Conservation (phyloP, 2,888 invertebrate genomes). For the Platycheirus albimanus region DNA sequence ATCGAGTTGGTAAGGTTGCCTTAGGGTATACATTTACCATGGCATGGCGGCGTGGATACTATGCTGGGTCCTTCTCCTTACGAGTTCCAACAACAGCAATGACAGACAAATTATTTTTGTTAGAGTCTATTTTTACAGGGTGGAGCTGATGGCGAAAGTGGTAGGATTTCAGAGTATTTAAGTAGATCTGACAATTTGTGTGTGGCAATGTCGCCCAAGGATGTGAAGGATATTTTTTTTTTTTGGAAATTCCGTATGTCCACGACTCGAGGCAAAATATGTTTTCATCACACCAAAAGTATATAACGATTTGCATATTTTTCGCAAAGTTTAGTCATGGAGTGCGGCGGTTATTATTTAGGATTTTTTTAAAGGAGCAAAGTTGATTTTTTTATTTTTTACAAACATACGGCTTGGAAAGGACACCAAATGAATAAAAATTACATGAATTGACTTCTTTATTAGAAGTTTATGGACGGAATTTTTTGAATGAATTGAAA, state of each 20-base stretch:
- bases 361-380: not conserved
- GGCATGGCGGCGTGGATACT: too few relatives aligned
- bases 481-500: too few relatives aligned
- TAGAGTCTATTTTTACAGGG: not conserved
- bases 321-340: not conserved
- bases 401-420: too few relatives aligned
- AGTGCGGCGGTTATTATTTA: not conserved
- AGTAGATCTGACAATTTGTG: constrained; percentile 1
- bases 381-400: not conserved
- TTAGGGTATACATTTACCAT: not conserved
- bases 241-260: not conserved
- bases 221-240: constrained; percentile 1
- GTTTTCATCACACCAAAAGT: constrained; percentile 14
- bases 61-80: too few relatives aligned
- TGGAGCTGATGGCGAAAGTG: not conserved
- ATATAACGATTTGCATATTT: constrained; percentile 14
- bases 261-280: constrained; percentile 14
- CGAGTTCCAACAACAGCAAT: not conserved
- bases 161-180: not conserved
- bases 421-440: too few relatives aligned
- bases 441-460: too few relatives aligned
- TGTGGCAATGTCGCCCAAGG: constrained; percentile 1
- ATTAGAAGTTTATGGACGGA: too few relatives aligned
- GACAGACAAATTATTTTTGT: not conserved
- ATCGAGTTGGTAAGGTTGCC: not conserved